These are phyloP conservation scores for Bujurquina vittata DNA, from an alignment of 2,113 vertebrate species.

Conservation along the genomic window DNA sequence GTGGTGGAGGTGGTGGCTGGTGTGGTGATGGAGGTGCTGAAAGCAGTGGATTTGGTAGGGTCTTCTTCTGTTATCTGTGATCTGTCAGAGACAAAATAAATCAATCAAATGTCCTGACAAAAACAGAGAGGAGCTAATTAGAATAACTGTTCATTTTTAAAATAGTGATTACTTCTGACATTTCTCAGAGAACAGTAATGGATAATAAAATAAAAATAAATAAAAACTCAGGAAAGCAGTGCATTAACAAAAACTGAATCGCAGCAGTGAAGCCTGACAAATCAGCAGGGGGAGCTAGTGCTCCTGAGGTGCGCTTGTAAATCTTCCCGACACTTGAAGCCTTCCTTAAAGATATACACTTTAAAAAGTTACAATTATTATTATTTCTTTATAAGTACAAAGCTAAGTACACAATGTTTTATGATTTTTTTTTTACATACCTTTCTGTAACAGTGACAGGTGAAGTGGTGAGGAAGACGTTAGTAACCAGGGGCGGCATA, in stretches of 20 bases:
- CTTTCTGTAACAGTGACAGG: conserved; percentile 61
- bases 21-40: neutral
- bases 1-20: neutral
- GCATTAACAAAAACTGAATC: neutral
- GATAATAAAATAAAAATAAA: neutral
- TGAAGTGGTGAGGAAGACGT: conserved; percentile 36
- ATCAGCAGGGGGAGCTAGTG: neutral
- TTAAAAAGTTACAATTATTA: neutral
- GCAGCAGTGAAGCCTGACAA: neutral
- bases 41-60: conserved; percentile 15
- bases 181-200: neutral
- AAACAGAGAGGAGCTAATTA: neutral
- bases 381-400: neutral
- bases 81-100: conserved; percentile 34
- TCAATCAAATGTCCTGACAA: neutral
- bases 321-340: neutral
- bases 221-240: neutral
- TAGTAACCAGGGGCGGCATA: conserved; percentile 32
- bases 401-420: neutral
- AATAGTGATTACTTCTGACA: neutral
- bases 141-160: neutral
- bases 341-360: neutral
- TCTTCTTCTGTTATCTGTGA: conserved; percentile 60
- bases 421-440: conserved; percentile 15
- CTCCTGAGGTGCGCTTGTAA: neutral